Evolutionary conservation across 2,797 vertebrate genomes (phyloP), one percentile per base, ranked within the genome.

Genomic region (Coluber constrictor): DNA sequence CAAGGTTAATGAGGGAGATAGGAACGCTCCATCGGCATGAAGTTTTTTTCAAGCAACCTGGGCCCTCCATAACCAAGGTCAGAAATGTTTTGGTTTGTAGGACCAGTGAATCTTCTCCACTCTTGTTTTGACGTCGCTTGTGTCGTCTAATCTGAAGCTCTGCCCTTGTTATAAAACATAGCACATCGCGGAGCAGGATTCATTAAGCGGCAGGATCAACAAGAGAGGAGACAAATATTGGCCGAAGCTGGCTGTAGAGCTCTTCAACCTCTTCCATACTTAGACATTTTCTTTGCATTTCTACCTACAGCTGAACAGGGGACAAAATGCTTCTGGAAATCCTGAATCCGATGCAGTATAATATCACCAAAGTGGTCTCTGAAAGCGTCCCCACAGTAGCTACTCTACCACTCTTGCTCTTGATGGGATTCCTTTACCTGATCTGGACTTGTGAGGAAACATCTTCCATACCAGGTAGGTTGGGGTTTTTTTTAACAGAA

Each of bases 401-500:
- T 92, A 97, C 97, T 0, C 93, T 97, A 66, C 95, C 97, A 0
- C 93, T 99, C 7, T 95, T 99, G 86, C 94, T 99, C 23, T 94
- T 99, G 87, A 92, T 98, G 86, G 98, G 96, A 25, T 94, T 99
- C 94, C 96, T 99, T 29, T 91, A 99, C 90, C 92, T 97, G 0
- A 90, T 97, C 63, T 98, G 98, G 98, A 98, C 95, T 27, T 96
- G 95, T 1, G 97, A 96, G 86, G 96, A 97, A 47, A 96, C 93
- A 1, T 97, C 98, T 10, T 95, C 97, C 3, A 96, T 98, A 95
- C 98, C 99, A 97, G 99, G 99, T 99, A 95, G 98, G 95, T 61
- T 61, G 3, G 8, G 8, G 55, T 61, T 27, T 25, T 10, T 63
- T 27, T 88, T 32, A 91, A 57, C 0, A 87, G 5, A 9, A 29